A percentile compares a stretch with the other conserved stretches of the same genome.
Evolutionary conservation across 1,140 invertebrate genomes (phyloP).

Genomic region (Trichogramma pretiosum): DNA sequence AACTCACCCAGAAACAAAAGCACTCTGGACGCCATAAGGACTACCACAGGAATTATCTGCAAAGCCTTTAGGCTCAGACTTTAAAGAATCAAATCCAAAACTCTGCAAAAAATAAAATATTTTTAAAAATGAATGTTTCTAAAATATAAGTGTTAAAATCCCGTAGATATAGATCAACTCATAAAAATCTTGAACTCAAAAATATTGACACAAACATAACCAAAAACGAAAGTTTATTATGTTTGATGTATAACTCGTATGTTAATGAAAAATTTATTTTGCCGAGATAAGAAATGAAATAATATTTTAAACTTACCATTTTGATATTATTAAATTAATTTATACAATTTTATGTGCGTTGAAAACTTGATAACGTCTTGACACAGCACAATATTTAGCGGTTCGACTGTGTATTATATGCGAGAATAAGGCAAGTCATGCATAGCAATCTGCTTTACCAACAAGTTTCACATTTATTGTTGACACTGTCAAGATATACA

Average conservation of each 20-base stretch:
- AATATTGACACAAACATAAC: slow-evolving; percentile 4
- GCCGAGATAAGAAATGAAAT: background rate
- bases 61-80: slow-evolving; percentile 38
- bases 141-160: background rate
- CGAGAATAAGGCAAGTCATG: slow-evolving; percentile 8
- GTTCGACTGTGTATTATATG: background rate
- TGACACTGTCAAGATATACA: no score
- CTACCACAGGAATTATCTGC: slow-evolving; percentile 35
- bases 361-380: background rate
- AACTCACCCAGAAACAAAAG: slow-evolving; percentile 48
- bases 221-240: background rate
- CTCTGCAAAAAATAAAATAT: slow-evolving; percentile 42
- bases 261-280: background rate
- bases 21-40: slow-evolving; percentile 45
- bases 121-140: background rate
- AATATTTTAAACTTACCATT: slow-evolving; percentile 7
- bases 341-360: background rate
- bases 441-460: slow-evolving; percentile 1
- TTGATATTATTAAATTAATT: background rate
- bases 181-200: background rate
- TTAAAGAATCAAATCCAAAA: slow-evolving; percentile 48
- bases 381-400: background rate
- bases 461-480: no score
- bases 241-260: background rate
- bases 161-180: background rate